Evolutionary conservation across 2,113 vertebrate genomes (phyloP).

Genomic region (Hippolais icterina): DNA sequence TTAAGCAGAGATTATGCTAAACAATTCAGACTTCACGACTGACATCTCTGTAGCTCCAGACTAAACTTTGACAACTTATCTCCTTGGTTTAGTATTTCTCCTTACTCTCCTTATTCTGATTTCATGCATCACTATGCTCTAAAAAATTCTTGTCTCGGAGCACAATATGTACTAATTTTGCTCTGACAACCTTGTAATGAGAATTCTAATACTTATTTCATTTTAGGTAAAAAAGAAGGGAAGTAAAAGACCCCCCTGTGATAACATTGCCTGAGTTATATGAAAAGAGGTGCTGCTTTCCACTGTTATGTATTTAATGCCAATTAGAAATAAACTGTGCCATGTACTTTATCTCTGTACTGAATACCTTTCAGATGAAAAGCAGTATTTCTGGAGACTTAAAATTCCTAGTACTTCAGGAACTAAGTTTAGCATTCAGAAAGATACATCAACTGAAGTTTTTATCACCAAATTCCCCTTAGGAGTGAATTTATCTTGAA

Average conservation of each 20-base stretch:
- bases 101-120: slow-evolving; percentile 52
- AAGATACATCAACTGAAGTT: not conserved
- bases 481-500: not conserved
- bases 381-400: not conserved
- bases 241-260: not conserved
- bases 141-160: slow-evolving; percentile 35
- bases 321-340: not conserved
- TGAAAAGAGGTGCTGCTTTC: not conserved
- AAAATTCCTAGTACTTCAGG: not conserved
- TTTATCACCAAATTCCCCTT: not conserved
- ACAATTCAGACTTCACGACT: not conserved
- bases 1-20: not conserved
- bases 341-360: not conserved
- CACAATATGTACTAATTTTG: slow-evolving; percentile 57
- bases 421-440: not conserved
- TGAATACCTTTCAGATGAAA: not conserved
- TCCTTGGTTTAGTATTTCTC: slow-evolving; percentile 46
- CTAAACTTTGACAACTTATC: not conserved
- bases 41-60: slow-evolving; percentile 7
- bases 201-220: slow-evolving; percentile 47
- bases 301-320: not conserved
- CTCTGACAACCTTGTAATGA: slow-evolving; percentile 64
- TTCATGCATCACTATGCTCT: slow-evolving; percentile 23
- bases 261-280: not conserved
- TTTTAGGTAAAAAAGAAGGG: slow-evolving; percentile 50